Evolutionary conservation across 1,140 invertebrate genomes (phyloP).

Genomic region (Muscidifurax raptorellus): DNA sequence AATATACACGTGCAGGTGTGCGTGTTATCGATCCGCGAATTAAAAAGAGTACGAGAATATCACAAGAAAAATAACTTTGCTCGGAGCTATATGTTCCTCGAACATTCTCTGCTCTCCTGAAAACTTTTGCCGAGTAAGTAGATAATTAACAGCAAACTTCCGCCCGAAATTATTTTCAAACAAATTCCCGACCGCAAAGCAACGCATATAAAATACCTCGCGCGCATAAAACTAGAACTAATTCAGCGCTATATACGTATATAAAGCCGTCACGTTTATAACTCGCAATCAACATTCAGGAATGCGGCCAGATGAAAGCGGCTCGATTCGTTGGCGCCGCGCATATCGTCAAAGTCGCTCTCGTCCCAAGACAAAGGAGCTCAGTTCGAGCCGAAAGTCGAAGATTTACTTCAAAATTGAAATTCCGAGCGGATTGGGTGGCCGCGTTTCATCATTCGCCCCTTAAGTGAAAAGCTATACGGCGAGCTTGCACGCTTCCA

Average conservation of each 20-base stretch:
- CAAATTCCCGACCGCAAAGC: neutral
- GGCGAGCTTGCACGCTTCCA: too few species aligned
- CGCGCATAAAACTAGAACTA: neutral
- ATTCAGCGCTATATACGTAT: neutral
- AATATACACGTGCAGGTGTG: too few species aligned
- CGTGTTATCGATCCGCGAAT: too few species aligned
- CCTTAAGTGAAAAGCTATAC: neutral
- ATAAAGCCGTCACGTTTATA: constrained; percentile 3
- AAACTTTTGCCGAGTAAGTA: neutral
- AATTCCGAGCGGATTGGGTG: constrained; percentile 36
- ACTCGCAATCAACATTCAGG: constrained; percentile 16
- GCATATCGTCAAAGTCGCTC: constrained; percentile 15
- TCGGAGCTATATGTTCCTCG: too few species aligned
- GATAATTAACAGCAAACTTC: neutral
- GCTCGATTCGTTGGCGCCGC: constrained; percentile 1
- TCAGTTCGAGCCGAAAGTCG: constrained; percentile 15
- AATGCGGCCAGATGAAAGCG: constrained; percentile 17
- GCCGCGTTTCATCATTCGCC: constrained; percentile 7
- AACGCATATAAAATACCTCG: neutral
- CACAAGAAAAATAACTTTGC: too few species aligned
- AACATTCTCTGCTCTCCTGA: neutral
- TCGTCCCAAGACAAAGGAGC: constrained; percentile 4
- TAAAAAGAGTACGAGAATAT: too few species aligned
- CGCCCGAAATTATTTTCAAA: neutral
- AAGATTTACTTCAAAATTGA: constrained; percentile 49